These are phyloP conservation scores for Drosophila nasuta DNA, from an alignment of 1,140 invertebrate species.

Conservation along the genomic window DNA sequence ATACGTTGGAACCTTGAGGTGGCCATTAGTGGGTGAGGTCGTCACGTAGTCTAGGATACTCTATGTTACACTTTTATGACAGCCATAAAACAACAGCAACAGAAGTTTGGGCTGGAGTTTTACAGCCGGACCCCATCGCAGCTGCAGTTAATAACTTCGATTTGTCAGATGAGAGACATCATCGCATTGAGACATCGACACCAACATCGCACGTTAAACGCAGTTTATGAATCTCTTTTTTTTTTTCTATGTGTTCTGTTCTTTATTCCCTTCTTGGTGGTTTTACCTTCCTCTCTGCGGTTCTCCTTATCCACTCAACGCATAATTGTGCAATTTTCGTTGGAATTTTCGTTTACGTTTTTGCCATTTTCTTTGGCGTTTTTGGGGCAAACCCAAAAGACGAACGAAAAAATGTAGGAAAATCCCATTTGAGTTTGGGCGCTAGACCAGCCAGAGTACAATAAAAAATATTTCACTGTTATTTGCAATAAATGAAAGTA, in stretches of 20 bases:
- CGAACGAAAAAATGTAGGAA: conserved; percentile 11
- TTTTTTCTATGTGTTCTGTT: not conserved
- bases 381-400: not conserved
- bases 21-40: conserved; percentile 7
- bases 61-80: conserved; percentile 38
- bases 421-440: conserved; percentile 43
- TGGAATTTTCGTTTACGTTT: conserved; percentile 14
- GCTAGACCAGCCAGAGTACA: conserved; percentile 35
- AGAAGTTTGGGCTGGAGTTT: conserved; percentile 4
- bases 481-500: conserved; percentile 81
- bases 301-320: conserved; percentile 9
- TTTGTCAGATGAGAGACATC: conserved; percentile 43
- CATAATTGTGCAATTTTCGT: conserved; percentile 60
- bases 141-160: conserved; percentile 79
- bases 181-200: conserved; percentile 30
- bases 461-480: conserved; percentile 78
- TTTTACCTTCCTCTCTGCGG: not conserved
- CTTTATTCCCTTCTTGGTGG: not conserved
- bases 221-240: conserved; percentile 20
- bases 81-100: conserved; percentile 8
- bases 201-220: conserved; percentile 34
- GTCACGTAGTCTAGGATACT: conserved; percentile 40
- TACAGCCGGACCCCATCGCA: conserved; percentile 21
- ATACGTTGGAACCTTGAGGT: conserved; percentile 17
- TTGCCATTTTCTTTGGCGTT: conserved; percentile 36